These are phyloP conservation scores for Cantharis lateralis DNA, from an alignment of 2,888 invertebrate genomes.

Conservation along the genomic window DNA sequence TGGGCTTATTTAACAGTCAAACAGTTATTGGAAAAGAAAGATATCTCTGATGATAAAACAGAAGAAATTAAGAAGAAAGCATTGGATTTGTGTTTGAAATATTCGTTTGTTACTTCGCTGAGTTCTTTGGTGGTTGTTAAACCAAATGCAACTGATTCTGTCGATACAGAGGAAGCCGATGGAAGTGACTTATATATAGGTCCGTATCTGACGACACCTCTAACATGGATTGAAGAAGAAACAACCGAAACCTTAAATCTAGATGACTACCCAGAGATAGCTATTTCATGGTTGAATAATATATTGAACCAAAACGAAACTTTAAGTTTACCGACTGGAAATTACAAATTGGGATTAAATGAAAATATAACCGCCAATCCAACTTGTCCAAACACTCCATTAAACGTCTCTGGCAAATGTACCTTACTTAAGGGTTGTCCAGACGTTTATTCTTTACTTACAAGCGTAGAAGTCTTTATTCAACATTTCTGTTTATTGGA, in stretches of 20 bases:
- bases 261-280: background rate
- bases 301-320: background rate
- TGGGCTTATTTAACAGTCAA: conserved; percentile 73
- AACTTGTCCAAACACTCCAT: background rate
- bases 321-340: background rate
- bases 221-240: background rate
- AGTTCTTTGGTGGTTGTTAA: conserved; percentile 71
- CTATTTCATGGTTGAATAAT: background rate
- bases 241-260: background rate
- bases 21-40: conserved; percentile 62
- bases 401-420: background rate
- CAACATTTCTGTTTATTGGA: background rate
- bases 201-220: too few relatives aligned
- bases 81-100: conserved; percentile 63
- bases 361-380: background rate
- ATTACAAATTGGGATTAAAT: conserved; percentile 1
- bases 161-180: conserved; percentile 56
- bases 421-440: background rate
- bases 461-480: background rate
- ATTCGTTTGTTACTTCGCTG: conserved; percentile 69
- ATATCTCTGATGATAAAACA: conserved; percentile 37
- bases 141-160: conserved; percentile 61
- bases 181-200: conserved; percentile 32
- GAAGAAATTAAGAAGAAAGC: conserved; percentile 58
- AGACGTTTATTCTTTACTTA: background rate